Base-by-base conservation (phyloP, 2,797 vertebrate genomes). In the Eupleurogrammus muticus region DNA sequence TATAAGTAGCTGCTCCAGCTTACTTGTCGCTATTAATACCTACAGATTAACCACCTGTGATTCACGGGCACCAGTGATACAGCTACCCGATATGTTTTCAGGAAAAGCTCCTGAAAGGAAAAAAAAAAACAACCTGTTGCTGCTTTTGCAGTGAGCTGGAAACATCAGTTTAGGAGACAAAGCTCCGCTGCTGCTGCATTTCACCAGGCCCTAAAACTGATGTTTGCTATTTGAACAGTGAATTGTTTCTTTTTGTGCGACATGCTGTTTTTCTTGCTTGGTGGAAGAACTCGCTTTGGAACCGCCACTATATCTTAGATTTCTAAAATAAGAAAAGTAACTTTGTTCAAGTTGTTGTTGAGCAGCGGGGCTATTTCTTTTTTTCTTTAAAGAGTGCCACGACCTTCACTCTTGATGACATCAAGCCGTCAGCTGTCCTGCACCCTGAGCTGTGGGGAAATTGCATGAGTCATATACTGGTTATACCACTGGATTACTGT, bases 1-100 rank as follows among this genome's bases (percentile, higher is more conserved):
- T 89, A 86, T 93, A 92, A 93, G 90, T 89, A 89, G 89, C 85
- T 84, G 82, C 87, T 86, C 51, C 79, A 90, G 91, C 89, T 93
- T 92, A 92, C 86, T 79, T 87, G 88, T 79, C 77, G 66, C 92
- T 93, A 92, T 90, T 92, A 90, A 92, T 93, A 92, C 86, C 82
- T 63, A 36, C 83, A 87, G 92, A 93, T 94, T 93, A 94, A 86
- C 89, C 73, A 77, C 82, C 80, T 81, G 78, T 51, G 77, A 84
- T 75, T 81, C 81, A 83, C 76, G 79, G 77, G 78, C 84, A 87
- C 87, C 80, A 82, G 87, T 88, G 81, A 90, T 82, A 46, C 85
- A 66, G 84, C 74, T 68, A 85, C 74, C 79, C 70, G 82, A 87
- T 87, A 80, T 68, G 74, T 89, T 92, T 91, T 90, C 77, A 84